Base-by-base conservation (phyloP, 2,113 vertebrate species). In the Hylia prasina region DNA sequence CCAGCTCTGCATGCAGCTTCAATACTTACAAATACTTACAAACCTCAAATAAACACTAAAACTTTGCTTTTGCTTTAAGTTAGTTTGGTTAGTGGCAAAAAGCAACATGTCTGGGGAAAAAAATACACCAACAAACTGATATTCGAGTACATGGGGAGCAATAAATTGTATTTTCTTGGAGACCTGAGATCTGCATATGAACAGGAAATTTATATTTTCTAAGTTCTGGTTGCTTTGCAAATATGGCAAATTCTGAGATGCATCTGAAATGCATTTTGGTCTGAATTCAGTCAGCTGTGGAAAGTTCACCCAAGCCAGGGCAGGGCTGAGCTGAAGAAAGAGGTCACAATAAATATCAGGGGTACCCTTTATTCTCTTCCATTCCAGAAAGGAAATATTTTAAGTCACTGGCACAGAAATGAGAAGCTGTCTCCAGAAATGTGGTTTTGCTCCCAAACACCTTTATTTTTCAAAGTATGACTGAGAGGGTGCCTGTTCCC, bases 31-130 rank as follows among this genome's bases (percentile, higher is more conserved):
- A 53, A 73, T 44, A 64, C 78, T 88, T n/a, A 61, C 28, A 89
- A 25, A 73, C 28, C 33, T 17, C 35, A 69, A 75, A 89, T 14
- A 77, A 76, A 81, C 82, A 33, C 68, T 68, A 22, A 50, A 9
- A 58, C 57, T 91, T 82, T 66, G 94, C 95, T 92, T 88, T 94
- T 90, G 94, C 90, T 95, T 96, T 68, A 89, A 90, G 95, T 96
- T 97, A 97, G 95, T 96, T 83, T 69, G 87, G 96, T 97, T 97
- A 97, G 97, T 97, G 93, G 95, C 95, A 95, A 96, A 94, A 97
- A 97, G 95, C 96, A 93, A 87, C 31, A 3, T 15, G 45, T 90
- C 87, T 45, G 50, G n/a, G 28, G 13, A 13, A 24, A 66, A 47
- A 58, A 73, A 37, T 39, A 22, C 22, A 12, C 19, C 53, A 75